These are phyloP conservation scores for Amphipyra tragopoginis DNA, from an alignment of 2,888 invertebrate genomes.

Conservation along the genomic window DNA sequence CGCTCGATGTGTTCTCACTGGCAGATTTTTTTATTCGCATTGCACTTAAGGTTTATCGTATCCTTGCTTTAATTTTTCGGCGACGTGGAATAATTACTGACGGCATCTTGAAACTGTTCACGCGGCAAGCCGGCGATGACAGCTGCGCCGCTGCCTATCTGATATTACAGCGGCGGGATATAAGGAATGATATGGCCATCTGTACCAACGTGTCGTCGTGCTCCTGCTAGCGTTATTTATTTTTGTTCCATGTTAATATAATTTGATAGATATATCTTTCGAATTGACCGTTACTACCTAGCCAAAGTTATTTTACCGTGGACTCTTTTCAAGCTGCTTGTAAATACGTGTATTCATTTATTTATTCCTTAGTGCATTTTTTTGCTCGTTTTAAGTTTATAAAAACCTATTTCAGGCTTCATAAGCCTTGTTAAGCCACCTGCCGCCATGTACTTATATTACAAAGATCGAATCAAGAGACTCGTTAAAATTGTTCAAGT, in stretches of 20 bases:
- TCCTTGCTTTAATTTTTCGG: constrained; percentile 83
- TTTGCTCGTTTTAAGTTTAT: constrained; percentile 17
- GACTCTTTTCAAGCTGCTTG: constrained; percentile 44
- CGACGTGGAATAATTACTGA: constrained; percentile 84
- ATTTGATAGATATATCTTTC: constrained; percentile 48
- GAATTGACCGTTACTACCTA: constrained; percentile 44
- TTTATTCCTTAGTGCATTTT: constrained; percentile 27
- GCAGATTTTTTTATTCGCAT: constrained; percentile 75
- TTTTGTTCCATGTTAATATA: constrained; percentile 43
- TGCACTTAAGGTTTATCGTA: constrained; percentile 78
- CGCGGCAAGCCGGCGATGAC: constrained; percentile 79
- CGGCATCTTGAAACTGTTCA: constrained; percentile 76
- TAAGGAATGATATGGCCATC: constrained; percentile 49
- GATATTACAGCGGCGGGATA: constrained; percentile 67
- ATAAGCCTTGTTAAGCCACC: constrained; percentile 42
- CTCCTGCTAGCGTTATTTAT: constrained; percentile 46
- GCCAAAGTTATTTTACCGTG: constrained; percentile 32
- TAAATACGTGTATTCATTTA: constrained; percentile 33
- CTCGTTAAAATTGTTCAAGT: constrained; percentile 60
- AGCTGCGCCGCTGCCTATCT: constrained; percentile 74
- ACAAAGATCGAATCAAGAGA: constrained; percentile 49
- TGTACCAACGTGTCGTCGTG: constrained; percentile 25
- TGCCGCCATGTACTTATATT: constrained; percentile 39
- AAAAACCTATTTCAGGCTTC: constrained; percentile 45
- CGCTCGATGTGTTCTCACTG: constrained; percentile 74